Percentiles rank a stretch among this genome's conserved stretches.
These are phyloP conservation scores for Bos indicus DNA, from an alignment of 2,113 vertebrate species.

Conservation along the genomic window DNA sequence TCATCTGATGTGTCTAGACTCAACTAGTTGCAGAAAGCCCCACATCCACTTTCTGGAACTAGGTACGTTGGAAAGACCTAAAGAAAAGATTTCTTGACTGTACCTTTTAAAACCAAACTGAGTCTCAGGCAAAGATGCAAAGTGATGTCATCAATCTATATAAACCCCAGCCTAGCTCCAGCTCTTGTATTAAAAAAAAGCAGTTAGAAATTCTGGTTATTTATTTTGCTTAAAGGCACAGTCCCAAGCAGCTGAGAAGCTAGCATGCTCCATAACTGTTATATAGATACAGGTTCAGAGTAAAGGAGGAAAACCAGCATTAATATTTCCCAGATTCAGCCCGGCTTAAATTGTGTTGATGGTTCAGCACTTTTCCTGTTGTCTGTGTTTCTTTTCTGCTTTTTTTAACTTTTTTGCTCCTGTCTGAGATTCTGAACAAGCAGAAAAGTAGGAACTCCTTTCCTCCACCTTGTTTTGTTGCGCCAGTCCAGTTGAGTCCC, in stretches of 20 bases:
- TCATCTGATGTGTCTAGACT: background rate
- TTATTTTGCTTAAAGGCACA: background rate
- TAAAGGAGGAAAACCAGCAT: constrained; percentile 38
- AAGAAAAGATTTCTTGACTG: background rate
- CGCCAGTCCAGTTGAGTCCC: background rate
- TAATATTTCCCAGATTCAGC: background rate
- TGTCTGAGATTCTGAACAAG: background rate
- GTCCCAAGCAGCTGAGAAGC: background rate
- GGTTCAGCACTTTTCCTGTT: background rate
- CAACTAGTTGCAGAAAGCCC: background rate
- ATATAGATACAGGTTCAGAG: constrained; percentile 7
- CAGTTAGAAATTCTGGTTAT: background rate
- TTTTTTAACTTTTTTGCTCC: background rate
- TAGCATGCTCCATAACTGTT: background rate
- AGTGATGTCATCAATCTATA: background rate
- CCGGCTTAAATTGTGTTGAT: constrained; percentile 19
- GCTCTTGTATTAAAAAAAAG: background rate
- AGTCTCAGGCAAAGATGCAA: background rate
- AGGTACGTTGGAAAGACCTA: background rate
- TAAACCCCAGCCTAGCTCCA: background rate
- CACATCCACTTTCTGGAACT: background rate
- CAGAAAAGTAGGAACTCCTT: background rate
- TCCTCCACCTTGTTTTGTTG: background rate
- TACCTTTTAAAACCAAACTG: background rate
- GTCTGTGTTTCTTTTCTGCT: background rate